Conservation (phyloP, 2,888 invertebrate species). For the Tetranychus piercei region DNA sequence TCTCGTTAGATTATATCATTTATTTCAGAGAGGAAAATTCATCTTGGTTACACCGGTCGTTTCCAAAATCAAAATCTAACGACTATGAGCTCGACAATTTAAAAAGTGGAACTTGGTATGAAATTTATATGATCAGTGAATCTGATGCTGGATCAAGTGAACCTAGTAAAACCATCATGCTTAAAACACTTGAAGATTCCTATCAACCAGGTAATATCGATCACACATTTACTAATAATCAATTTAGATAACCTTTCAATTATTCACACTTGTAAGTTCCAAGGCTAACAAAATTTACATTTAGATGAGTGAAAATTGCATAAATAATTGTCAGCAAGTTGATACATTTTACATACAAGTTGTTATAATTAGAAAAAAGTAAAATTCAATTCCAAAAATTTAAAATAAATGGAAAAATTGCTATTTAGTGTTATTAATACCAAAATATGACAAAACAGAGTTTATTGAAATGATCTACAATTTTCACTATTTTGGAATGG, state of each 20-base stretch:
- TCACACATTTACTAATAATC: neutral
- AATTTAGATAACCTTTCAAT: neutral
- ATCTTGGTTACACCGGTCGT: conserved; percentile 8
- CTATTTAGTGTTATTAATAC: too few species aligned
- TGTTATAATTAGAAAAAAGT: too few species aligned
- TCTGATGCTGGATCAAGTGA: conserved; percentile 25
- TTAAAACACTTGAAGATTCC: conserved; percentile 24
- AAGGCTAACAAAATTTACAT: too few species aligned
- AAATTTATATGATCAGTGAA: conserved; percentile 25
- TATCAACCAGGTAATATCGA: neutral
- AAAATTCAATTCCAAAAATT: too few species aligned
- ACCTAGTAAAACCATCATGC: conserved; percentile 25
- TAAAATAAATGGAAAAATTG: too few species aligned
- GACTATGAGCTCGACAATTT: conserved; percentile 24
- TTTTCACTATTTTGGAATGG: too few species aligned
- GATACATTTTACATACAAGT: too few species aligned
- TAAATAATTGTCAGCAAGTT: too few species aligned
- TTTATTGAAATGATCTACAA: too few species aligned
- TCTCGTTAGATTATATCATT: conserved; percentile 22
- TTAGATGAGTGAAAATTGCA: too few species aligned
- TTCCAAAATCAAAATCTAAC: conserved; percentile 5
- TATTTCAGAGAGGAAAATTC: conserved; percentile 24
- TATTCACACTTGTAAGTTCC: too few species aligned
- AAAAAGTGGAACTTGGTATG: conserved; percentile 25
- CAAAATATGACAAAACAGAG: too few species aligned